Conservation (phyloP, 2,113 vertebrate species). For the Ursus arctos region DNA sequence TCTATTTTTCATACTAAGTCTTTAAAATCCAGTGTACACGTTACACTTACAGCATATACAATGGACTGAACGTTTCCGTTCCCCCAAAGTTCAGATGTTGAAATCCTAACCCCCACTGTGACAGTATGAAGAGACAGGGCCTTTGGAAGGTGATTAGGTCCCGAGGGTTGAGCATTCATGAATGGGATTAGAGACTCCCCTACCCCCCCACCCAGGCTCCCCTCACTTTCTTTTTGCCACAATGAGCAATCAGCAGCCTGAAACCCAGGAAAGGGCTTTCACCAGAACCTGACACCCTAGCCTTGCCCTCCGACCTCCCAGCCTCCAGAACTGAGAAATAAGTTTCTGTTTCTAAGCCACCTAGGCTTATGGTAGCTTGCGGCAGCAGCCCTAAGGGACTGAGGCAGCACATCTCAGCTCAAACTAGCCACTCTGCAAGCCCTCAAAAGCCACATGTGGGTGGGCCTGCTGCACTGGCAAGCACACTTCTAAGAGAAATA, state of each 20-base stretch:
- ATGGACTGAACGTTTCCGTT: not conserved
- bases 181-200: not conserved
- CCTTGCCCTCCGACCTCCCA: not conserved
- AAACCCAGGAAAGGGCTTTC: not conserved
- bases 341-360: not conserved
- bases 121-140: not conserved
- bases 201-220: accelerated
- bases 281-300: too few relatives aligned
- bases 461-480: not conserved
- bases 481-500: not conserved
- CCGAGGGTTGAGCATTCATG: not conserved
- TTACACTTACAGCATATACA: accelerated
- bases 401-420: not conserved
- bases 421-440: not conserved
- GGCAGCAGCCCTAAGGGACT: not conserved
- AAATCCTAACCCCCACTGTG: not conserved
- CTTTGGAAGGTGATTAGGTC: not conserved
- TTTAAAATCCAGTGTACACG: not conserved
- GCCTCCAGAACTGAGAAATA: not conserved
- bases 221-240: not conserved
- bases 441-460: not conserved
- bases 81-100: not conserved
- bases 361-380: not conserved
- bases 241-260: too few relatives aligned
- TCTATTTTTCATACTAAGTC: not conserved